A percentile compares a stretch with the other conserved stretches of the same genome.
These are phyloP conservation scores for Tromatobia lineatoria DNA, from an alignment of 2,888 invertebrate genomes.

Conservation along the genomic window DNA sequence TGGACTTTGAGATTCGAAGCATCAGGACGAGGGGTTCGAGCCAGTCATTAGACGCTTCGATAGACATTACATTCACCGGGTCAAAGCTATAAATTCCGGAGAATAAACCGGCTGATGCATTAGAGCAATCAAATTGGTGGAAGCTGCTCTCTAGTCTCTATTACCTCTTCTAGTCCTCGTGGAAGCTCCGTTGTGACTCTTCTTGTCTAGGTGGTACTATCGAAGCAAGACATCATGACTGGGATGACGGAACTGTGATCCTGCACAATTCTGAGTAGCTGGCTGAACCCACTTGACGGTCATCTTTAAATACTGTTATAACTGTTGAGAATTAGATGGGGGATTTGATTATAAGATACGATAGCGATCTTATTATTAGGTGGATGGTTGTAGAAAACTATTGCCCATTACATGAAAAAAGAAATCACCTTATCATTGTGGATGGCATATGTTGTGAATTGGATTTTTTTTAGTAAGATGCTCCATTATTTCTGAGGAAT, in stretches of 20 bases:
- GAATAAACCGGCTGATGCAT: constrained; percentile 44
- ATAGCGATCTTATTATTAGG: neutral
- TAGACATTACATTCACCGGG: constrained; percentile 60
- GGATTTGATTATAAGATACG: neutral
- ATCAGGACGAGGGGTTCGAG: constrained; percentile 41
- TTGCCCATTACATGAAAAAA: neutral
- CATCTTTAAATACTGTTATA: neutral
- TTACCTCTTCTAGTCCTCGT: neutral
- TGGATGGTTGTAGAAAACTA: neutral
- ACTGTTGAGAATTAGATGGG: neutral
- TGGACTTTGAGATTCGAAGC: constrained; percentile 59
- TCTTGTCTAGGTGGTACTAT: neutral
- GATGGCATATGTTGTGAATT: too few species aligned
- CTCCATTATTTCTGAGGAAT: neutral
- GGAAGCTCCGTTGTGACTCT: neutral
- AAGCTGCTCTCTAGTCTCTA: constrained; percentile 9
- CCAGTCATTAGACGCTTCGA: constrained; percentile 66
- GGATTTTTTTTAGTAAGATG: neutral
- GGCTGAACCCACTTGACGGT: neutral
- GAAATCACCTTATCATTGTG: too few species aligned
- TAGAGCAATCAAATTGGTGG: constrained; percentile 28
- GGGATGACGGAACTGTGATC: neutral
- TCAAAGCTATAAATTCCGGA: constrained; percentile 61
- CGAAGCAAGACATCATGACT: constrained; percentile 22
- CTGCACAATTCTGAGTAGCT: neutral